A percentile compares a stretch with the other conserved stretches of the same genome.
These are phyloP conservation scores for Grus americana DNA, from an alignment of 2,113 vertebrate genomes.

Conservation along the genomic window DNA sequence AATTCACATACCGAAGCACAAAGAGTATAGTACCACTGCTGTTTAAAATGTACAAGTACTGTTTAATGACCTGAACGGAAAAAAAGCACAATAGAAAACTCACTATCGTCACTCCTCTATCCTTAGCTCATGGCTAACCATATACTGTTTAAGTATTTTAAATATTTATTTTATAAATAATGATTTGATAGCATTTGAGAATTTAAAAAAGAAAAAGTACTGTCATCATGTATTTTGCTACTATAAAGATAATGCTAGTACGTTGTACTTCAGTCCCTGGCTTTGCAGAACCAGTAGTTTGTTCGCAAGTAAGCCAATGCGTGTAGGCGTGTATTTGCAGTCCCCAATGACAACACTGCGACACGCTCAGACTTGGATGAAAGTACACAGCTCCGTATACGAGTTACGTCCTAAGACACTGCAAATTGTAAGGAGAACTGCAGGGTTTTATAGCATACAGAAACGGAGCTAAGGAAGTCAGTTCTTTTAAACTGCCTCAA, in stretches of 20 bases:
- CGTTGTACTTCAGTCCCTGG: neutral
- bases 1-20: slow-evolving; percentile 67
- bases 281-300: neutral
- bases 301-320: neutral
- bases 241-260: neutral
- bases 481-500: neutral
- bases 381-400: neutral
- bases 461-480: neutral
- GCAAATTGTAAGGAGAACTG: neutral
- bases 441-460: neutral
- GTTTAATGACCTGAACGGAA: slow-evolving; percentile 46
- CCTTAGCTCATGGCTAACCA: slow-evolving; percentile 35
- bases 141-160: slow-evolving; percentile 16
- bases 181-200: slow-evolving; percentile 15
- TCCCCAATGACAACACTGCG: neutral
- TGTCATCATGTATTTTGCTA: neutral
- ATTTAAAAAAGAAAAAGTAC: neutral
- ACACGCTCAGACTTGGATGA: neutral
- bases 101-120: slow-evolving; percentile 18
- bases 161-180: slow-evolving; percentile 12
- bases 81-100: slow-evolving; percentile 72
- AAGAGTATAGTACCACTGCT: slow-evolving; percentile 54
- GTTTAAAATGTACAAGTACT: slow-evolving; percentile 59
- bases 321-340: neutral
- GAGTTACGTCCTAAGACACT: neutral